These are phyloP conservation scores for Nematostella vectensis DNA, from an alignment of 92 coral and sea anemone genomes.

Conservation along the genomic window DNA sequence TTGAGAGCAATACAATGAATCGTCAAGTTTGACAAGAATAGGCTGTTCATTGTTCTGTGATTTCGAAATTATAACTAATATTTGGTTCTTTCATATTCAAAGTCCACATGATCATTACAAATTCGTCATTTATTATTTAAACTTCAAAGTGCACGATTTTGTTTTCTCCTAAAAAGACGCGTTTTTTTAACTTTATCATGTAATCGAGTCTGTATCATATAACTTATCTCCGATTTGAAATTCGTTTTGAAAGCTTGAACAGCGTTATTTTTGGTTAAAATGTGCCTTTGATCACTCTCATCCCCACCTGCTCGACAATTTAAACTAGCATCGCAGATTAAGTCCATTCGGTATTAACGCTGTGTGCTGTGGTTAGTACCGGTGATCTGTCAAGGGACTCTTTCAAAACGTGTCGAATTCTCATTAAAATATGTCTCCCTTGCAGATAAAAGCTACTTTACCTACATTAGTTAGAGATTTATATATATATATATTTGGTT, in stretches of 20 bases:
- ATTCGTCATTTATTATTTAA: neutral
- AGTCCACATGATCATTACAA: neutral
- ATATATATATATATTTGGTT: slow-evolving; percentile 15
- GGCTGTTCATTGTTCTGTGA: neutral
- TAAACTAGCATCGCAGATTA: neutral
- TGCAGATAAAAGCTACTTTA: slow-evolving; percentile 27
- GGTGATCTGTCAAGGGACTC: slow-evolving; percentile 2
- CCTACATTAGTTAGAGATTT: slow-evolving; percentile 15
- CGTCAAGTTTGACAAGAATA: neutral
- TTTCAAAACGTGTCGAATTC: slow-evolving; percentile 8
- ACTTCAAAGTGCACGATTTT: neutral
- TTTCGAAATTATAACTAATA: neutral
- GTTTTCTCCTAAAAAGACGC: too few species aligned
- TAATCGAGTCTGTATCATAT: neutral
- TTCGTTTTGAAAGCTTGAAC: neutral
- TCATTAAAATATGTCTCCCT: slow-evolving; percentile 1
- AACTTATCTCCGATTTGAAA: too few species aligned
- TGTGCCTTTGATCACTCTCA: neutral
- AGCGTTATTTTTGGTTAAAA: neutral
- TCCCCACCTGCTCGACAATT: slow-evolving; percentile 4
- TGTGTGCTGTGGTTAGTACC: slow-evolving; percentile 1
- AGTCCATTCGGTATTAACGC: slow-evolving; percentile 1
- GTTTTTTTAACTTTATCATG: too few species aligned
- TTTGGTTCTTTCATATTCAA: neutral
- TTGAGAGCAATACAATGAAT: neutral